phyloP scores from a whole-genome alignment of 2,888 invertebrate genomes.

The Ectemnius continuus region DNA sequence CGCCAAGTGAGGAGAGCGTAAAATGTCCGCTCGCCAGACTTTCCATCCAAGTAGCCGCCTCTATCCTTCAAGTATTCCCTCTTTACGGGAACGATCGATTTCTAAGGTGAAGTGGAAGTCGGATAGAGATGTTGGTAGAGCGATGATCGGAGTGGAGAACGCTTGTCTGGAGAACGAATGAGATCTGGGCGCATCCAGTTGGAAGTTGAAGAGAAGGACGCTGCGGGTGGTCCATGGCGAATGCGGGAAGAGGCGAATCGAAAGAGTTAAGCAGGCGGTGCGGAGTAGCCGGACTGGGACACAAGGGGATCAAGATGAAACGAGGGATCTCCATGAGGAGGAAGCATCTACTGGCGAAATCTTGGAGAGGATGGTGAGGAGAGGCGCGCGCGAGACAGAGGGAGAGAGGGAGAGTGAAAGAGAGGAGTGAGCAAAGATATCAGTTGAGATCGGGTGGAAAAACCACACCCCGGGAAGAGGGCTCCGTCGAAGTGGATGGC shows the following conservation, averaged over 20 bases:
- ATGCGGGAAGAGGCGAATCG: background rate
- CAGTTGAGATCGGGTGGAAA: constrained; percentile 52
- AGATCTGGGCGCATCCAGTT: too few species aligned
- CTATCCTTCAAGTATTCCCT: background rate
- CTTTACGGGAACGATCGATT: background rate
- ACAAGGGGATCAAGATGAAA: background rate
- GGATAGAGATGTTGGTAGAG: too few species aligned
- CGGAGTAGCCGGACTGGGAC: background rate
- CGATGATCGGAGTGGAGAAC: too few species aligned
- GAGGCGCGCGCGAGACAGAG: too few species aligned
- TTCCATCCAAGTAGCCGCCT: constrained; percentile 11
- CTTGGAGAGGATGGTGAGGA: background rate
- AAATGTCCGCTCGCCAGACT: constrained; percentile 32
- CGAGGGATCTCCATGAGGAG: constrained; percentile 1
- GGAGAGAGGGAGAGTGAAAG: too few species aligned
- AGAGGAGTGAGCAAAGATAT: background rate
- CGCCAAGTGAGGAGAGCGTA: constrained; percentile 55
- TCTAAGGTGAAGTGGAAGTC: background rate
- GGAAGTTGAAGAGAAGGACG: too few species aligned
- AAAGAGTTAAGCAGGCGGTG: background rate
- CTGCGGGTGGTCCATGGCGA: background rate
- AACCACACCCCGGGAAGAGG: constrained; percentile 69
- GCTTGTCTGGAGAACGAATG: background rate
- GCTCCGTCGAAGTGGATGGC: constrained; percentile 55
- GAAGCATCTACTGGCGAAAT: constrained; percentile 20